phyloP scores from a whole-genome alignment of 1,140 invertebrate species.

The Olivierus martensii region DNA sequence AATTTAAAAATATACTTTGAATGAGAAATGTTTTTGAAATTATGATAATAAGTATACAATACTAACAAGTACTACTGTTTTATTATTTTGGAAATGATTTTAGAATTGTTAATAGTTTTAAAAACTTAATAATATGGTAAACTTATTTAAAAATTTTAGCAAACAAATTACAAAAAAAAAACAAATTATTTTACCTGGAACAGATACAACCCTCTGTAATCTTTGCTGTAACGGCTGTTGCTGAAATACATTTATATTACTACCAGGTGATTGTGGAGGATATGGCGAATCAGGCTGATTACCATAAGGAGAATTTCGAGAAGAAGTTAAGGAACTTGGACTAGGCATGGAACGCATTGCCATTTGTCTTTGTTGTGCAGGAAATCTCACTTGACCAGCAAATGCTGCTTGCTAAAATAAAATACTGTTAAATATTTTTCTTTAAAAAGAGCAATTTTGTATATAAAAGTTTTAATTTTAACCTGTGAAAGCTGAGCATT shows the following conservation, averaged over 20 bases:
- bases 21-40: too few species aligned
- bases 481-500: constrained; percentile 50
- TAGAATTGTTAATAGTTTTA: too few species aligned
- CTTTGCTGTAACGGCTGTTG: constrained; percentile 12
- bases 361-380: constrained; percentile 8
- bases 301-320: constrained; percentile 5
- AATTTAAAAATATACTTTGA: too few species aligned
- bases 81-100: too few species aligned
- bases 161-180: too few species aligned
- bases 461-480: background rate
- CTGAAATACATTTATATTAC: background rate
- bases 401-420: constrained; percentile 1
- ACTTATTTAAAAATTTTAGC: too few species aligned
- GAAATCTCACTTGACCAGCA: constrained; percentile 1
- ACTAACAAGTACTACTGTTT: too few species aligned
- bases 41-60: too few species aligned
- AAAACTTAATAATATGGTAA: too few species aligned
- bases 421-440: background rate
- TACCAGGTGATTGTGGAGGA: constrained; percentile 8
- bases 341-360: constrained; percentile 12
- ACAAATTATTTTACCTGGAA: constrained; percentile 10
- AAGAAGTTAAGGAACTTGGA: constrained; percentile 1
- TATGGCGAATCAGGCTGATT: constrained; percentile 13
- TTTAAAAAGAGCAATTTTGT: too few species aligned
- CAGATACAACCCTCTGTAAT: constrained; percentile 18